Evolutionary conservation across 1,140 invertebrate species (phyloP), one percentile per base, ranked within the genome.

Genomic region (Cydia fagiglandana): DNA sequence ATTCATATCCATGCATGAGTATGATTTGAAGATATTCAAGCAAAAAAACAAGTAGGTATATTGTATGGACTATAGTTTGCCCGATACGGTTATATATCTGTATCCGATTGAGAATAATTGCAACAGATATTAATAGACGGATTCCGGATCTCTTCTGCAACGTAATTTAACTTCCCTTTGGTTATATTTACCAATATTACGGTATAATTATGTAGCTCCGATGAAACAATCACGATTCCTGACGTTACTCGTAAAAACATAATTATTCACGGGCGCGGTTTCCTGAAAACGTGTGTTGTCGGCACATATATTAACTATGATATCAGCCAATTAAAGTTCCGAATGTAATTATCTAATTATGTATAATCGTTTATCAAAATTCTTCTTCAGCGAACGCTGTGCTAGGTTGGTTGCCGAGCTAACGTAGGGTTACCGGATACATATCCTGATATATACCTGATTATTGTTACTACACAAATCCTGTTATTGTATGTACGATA

Each of bases 101-200:
- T 70, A 70, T 70, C 66, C 66, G 66, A 70, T 70, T 17, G 66
- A 68, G 45, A 38, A 70, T 38, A 24, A 70, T 70, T 70, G 66
- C 66, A 70, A 70, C 34, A 70, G 15, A 70, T 7, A 41, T n/a
- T 17, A 41, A 70, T 70, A 70, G 30, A 17, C 30, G 30, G 17
- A 15, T 38, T 70, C 66, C 66, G 66, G 66, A 70, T 70, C 64
- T 30, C 28, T 28, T 53, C 20, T 70, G 66, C 17, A 70, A 38
- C n/a, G 30, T 30, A 68, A n/a, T 70, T 61, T 61, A 24, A 61
- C 56, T 61, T 70, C 66, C n/a, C n/a, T 70, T 38, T 30, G n/a
- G 30, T 70, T 70, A 38, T n/a, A 17, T 41, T 70, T 38, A n/a
- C 12, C 15, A 45, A 45, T 45, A 12, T 13, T 45, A n/a, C n/a